These are phyloP conservation scores for Dilophus febrilis DNA, from an alignment of 2,888 invertebrate genomes.

Conservation along the genomic window DNA sequence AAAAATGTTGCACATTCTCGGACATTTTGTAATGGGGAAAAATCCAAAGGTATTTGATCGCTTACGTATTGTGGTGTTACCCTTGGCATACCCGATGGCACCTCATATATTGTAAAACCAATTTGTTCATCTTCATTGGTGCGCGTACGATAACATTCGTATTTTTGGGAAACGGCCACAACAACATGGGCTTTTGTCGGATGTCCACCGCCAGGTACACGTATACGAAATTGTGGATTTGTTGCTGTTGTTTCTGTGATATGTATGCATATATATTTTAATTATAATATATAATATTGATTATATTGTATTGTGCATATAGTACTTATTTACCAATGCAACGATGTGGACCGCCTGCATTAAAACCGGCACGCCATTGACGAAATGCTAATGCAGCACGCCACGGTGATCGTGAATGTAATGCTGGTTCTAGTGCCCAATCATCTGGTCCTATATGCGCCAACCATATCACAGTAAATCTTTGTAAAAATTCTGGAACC, in stretches of 20 bases:
- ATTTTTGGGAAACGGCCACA: slow-evolving; percentile 51
- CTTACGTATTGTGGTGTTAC: slow-evolving; percentile 41
- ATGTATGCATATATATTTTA: background rate
- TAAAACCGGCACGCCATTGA: slow-evolving; percentile 49
- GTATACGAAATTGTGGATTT: slow-evolving; percentile 55
- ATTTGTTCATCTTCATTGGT: slow-evolving; percentile 37
- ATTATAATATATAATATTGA: background rate
- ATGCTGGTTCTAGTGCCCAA: slow-evolving; percentile 43
- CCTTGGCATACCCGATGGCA: slow-evolving; percentile 41
- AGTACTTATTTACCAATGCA: slow-evolving; percentile 30
- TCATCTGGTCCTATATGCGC: slow-evolving; percentile 63
- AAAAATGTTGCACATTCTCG: slow-evolving; percentile 57
- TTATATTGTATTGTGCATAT: background rate
- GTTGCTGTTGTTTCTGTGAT: slow-evolving; percentile 41
- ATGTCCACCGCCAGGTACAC: slow-evolving; percentile 42
- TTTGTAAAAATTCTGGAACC: slow-evolving; percentile 14
- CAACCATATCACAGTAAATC: slow-evolving; percentile 25
- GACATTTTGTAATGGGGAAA: slow-evolving; percentile 21
- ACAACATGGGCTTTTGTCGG: slow-evolving; percentile 50
- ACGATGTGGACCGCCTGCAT: slow-evolving; percentile 51
- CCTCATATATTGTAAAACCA: slow-evolving; percentile 55
- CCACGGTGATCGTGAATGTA: slow-evolving; percentile 49
- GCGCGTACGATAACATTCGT: slow-evolving; percentile 32
- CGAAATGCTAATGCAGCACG: slow-evolving; percentile 49
- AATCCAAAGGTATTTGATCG: slow-evolving; percentile 29